A percentile compares a stretch with the other conserved stretches of the same genome.
phyloP scores from a whole-genome alignment of 2,888 invertebrate genomes.

The Parapristionchus giblindavisi region DNA sequence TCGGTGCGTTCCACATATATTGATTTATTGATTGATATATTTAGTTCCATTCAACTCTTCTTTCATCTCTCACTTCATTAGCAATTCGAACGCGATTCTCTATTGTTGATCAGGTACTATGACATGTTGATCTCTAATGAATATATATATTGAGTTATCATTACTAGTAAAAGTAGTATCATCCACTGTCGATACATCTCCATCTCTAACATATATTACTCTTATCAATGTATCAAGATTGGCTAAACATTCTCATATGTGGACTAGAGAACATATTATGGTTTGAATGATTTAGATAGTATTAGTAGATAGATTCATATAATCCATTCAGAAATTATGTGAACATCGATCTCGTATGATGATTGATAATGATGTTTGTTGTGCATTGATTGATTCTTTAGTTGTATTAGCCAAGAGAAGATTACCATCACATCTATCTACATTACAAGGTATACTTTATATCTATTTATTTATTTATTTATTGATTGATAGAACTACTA shows the following conservation, averaged over 20 bases:
- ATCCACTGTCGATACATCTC: constrained; percentile 25
- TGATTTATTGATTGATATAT: not conserved
- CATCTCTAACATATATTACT: constrained; percentile 26
- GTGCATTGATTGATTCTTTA: constrained; percentile 21
- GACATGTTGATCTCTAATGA: not conserved
- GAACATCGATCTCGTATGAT: not conserved
- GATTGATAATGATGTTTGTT: not conserved
- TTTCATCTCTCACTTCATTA: constrained; percentile 24
- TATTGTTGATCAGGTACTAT: constrained; percentile 19
- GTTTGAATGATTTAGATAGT: constrained; percentile 17
- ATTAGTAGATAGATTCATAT: too few species aligned
- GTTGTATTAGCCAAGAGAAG: constrained; percentile 14
- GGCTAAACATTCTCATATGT: constrained; percentile 49
- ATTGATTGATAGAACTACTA: constrained; percentile 27
- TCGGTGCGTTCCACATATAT: not conserved
- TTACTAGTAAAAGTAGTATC: constrained; percentile 30
- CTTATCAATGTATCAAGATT: constrained; percentile 43
- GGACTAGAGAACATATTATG: constrained; percentile 51
- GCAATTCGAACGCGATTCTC: constrained; percentile 37
- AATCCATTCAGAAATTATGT: not conserved
- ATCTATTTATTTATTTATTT: not conserved
- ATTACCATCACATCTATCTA: constrained; percentile 12
- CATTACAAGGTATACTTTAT: constrained; percentile 4
- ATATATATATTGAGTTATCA: constrained; percentile 28
- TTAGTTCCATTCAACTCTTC: constrained; percentile 24